Base-by-base conservation (phyloP, 2,888 invertebrate genomes). In the Trimorus sp. region DNA sequence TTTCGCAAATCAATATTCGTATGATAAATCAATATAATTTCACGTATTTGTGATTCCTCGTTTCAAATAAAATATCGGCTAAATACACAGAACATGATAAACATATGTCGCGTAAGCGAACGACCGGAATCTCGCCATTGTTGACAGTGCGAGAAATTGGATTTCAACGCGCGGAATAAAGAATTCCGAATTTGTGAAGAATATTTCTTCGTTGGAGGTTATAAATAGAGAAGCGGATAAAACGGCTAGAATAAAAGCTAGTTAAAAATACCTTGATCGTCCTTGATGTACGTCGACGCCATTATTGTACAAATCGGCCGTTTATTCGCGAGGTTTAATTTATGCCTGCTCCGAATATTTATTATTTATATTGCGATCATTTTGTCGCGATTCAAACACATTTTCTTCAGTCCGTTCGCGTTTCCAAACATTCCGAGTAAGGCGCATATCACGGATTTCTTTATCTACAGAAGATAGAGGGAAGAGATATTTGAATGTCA, bases 201-300 rank as follows among this genome's bases (percentile, higher is more conserved):
- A 88, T 89, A 88, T 90, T 89, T 88, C 88, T 86, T 84, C 85
- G 68, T 84, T 86, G 83, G 83, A 91, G 91, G 91, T 91, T 91
- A 91, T 89, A 87, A 88, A 40, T 68, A 75, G 45, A 53, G 48
- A 45, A 45, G 36, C 36, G 16, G 37, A 58, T 26, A 75, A 74
- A 65, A 65, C n/a, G 36, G 6, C 26, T 38, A 15, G 37, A 66
- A 58, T 51, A 38, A 59, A 62, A 48, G 9, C 59, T 40, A 48
- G 66, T 54, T 68, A 63, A 69, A 78, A 82, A 84, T 87, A 91
- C 91, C 90, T 87, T 89, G 88, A 15, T 92, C 92, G 78, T 92
- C 91, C 83, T 91, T 92, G 71, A 91, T 88, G 79, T 92, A 92
- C 70, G 89, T 84, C 40, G 92, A 89, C 73, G 91, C 91, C 91